Evolutionary conservation across 2,113 vertebrate species (phyloP), one percentile per base, ranked within the genome.

Genomic region (Crotalus viridis): DNA sequence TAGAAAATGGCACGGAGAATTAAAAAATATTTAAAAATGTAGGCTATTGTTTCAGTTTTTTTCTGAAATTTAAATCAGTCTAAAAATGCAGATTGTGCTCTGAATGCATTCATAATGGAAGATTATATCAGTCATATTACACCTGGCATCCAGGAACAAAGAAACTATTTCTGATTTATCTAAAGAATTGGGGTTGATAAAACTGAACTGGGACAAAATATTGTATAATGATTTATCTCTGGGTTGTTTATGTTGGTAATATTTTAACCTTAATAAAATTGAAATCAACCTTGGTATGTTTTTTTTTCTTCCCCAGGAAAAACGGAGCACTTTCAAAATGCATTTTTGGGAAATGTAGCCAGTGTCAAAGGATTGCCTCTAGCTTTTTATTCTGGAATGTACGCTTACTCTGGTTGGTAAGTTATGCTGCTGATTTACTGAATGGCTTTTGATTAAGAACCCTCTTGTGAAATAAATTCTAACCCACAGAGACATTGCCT

Each of bases 361-460:
- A 96, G 98, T 93, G 87, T 99, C 93, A 97, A 98, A 90, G 98
- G 98, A 81, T 97, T 99, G 92, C 99, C 99, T 0, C 96, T 99
- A 94, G 99, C 99, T 54, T 99, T 99, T 96, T 99, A 99, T 97
- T 99, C 99, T 54, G 99, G 99, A 97, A 99, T 99, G 99, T 99
- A 99, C 86, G 99, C 99, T 10, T 99, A 99, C 24, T 98, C 99
- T 90, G 99, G 99, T 92, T 99, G 99, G 99, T 99, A 98, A 98
- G 99, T 98, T 89, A 28, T 0, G 87, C 91, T 0, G 0, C 43
- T 21, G 24, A 54, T 56, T 94, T 39, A 46, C 33, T 85, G 48
- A 0, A 0, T 81, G 33, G n/a, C 88, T 92, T 33, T 10, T 91
- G 90, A 61, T 93, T 92, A 39, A 26, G 54, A 10, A 2, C 85